A percentile compares a stretch with the other conserved stretches of the same genome.
Evolutionary conservation across 2,113 vertebrate genomes (phyloP).

Genomic region (Chloebia gouldiae): DNA sequence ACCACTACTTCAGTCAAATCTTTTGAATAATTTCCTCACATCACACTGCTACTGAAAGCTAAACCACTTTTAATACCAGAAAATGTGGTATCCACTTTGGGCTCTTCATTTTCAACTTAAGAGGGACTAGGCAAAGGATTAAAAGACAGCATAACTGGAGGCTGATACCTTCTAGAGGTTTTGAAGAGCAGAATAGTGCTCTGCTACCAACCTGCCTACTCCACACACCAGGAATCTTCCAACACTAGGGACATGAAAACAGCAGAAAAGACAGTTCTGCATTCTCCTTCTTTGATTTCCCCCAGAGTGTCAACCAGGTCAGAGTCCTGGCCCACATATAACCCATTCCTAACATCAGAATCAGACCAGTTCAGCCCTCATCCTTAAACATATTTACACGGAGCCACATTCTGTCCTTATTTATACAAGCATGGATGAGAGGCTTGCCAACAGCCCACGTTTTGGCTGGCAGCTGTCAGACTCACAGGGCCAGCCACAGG

Average conservation of each 20-base stretch:
- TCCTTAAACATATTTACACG: neutral
- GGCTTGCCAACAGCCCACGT: neutral
- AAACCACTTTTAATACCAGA: neutral
- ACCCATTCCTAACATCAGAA: neutral
- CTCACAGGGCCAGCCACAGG: rapidly evolving
- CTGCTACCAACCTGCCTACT: neutral
- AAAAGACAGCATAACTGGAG: neutral
- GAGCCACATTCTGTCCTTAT: neutral
- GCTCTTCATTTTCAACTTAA: neutral
- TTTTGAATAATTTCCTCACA: neutral
- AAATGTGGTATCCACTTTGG: neutral
- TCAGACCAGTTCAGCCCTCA: neutral
- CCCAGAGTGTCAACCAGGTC: neutral
- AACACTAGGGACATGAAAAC: neutral
- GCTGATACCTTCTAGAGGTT: neutral
- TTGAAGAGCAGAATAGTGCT: neutral
- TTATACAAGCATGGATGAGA: neutral
- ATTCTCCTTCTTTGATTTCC: neutral
- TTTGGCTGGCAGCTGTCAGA: neutral
- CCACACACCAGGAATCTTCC: neutral
- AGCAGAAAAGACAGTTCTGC: neutral
- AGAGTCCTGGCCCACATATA: neutral
- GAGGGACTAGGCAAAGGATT: neutral
- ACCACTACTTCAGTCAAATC: neutral
- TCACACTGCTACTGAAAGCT: neutral